phyloP scores from a whole-genome alignment of 2,113 vertebrate genomes.

The Nibea albiflora region DNA sequence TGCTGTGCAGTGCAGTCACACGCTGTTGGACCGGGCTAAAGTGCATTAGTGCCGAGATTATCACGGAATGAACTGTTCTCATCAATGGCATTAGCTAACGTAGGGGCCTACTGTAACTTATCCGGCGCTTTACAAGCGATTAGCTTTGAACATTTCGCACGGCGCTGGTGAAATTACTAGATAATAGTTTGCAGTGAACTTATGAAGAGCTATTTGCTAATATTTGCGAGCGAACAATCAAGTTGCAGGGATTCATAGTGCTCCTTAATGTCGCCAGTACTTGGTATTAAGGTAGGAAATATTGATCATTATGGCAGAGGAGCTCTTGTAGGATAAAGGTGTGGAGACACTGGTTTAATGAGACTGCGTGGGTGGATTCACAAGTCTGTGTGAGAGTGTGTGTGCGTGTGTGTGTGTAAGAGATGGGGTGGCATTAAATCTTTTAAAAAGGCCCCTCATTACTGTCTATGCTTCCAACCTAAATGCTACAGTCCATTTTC shows the following conservation, averaged over 20 bases:
- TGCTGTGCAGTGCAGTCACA: conserved; percentile 39
- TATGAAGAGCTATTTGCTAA: conserved; percentile 23
- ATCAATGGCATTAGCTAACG: conserved; percentile 52
- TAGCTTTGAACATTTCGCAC: conserved; percentile 43
- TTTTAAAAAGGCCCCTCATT: conserved; percentile 66
- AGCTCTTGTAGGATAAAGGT: conserved; percentile 51
- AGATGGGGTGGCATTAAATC: conserved; percentile 45
- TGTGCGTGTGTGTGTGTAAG: conserved; percentile 1
- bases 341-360: conserved; percentile 59
- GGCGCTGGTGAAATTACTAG: conserved; percentile 25
- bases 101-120: conserved; percentile 36
- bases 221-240: conserved; percentile 41
- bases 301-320: conserved; percentile 48
- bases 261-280: conserved; percentile 33
- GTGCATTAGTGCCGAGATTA: conserved; percentile 61
- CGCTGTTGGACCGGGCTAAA: conserved; percentile 43
- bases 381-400: conserved; percentile 13
- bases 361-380: conserved; percentile 51
- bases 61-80: conserved; percentile 44
- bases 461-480: conserved; percentile 38
- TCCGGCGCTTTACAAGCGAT: conserved; percentile 44
- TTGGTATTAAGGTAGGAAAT: conserved; percentile 47
- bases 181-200: conserved; percentile 19
- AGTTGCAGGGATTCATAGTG: conserved; percentile 3
- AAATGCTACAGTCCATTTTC: conserved; percentile 40